phyloP scores from a whole-genome alignment of 2,797 vertebrate species.

The Spinibarbus caldwelli region DNA sequence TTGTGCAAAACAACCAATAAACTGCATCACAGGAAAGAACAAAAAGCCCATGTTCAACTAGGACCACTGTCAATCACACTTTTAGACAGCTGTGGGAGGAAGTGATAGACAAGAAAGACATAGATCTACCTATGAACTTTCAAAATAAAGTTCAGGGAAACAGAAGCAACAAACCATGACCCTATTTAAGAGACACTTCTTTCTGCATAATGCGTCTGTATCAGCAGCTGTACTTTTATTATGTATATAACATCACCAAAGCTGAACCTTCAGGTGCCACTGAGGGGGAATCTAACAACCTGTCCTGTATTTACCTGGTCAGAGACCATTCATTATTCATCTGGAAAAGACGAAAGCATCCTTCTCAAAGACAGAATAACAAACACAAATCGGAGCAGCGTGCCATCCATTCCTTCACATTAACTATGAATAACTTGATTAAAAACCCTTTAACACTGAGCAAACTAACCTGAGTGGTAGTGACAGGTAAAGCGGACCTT shows the following conservation, averaged over 20 bases:
- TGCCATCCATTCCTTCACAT: not conserved
- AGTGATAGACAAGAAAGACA: conserved; percentile 5
- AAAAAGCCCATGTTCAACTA: not conserved
- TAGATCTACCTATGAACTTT: conserved; percentile 11
- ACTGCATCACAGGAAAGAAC: not conserved
- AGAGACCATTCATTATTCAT: not conserved
- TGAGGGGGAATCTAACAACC: not conserved
- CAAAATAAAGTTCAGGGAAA: conserved; percentile 4
- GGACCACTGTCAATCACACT: not conserved
- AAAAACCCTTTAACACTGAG: not conserved
- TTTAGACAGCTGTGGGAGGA: not conserved
- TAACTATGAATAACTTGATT: conserved; percentile 1
- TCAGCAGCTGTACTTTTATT: not conserved
- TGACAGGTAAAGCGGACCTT: conserved; percentile 40
- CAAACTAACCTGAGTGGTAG: conserved; percentile 6
- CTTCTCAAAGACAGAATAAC: not conserved
- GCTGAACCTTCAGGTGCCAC: conserved; percentile 21
- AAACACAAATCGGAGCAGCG: not conserved
- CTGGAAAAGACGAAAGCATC: not conserved
- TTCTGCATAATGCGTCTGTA: not conserved
- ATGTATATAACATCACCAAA: not conserved
- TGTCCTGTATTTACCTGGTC: conserved; percentile 10
- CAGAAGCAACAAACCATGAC: not conserved
- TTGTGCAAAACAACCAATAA: not conserved
- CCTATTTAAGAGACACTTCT: not conserved